Percentiles rank a stretch among this genome's conserved stretches.
Conservation (phyloP, 1,140 invertebrate species). For the Drosophila repleta region DNA sequence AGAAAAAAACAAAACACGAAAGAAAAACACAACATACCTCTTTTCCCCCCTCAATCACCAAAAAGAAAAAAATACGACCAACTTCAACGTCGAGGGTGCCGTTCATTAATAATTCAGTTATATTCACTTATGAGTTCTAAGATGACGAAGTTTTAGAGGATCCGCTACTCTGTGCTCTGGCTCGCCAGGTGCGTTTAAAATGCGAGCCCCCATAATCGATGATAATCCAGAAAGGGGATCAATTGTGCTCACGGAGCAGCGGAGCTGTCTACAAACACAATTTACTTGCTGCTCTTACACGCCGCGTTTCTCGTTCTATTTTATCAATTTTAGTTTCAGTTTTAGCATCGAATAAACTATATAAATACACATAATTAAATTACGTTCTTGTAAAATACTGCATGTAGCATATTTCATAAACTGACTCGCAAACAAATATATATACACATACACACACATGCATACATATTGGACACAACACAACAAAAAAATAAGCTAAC, state of each 20-base stretch:
- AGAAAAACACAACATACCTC: neutral
- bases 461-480: slow-evolving; percentile 22
- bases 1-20: neutral
- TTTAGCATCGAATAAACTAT: slow-evolving; percentile 75
- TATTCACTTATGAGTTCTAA: slow-evolving; percentile 55
- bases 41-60: slow-evolving; percentile 1
- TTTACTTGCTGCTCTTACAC: slow-evolving; percentile 62
- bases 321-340: slow-evolving; percentile 66
- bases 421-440: slow-evolving; percentile 23
- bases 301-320: slow-evolving; percentile 68
- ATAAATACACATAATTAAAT: slow-evolving; percentile 57
- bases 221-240: neutral
- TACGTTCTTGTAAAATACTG: slow-evolving; percentile 48
- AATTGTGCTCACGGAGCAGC: slow-evolving; percentile 9
- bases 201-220: slow-evolving; percentile 19
- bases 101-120: slow-evolving; percentile 28
- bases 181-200: slow-evolving; percentile 51
- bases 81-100: slow-evolving; percentile 1
- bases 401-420: slow-evolving; percentile 41
- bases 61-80: neutral
- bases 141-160: slow-evolving; percentile 60
- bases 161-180: slow-evolving; percentile 62
- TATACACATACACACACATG: slow-evolving; percentile 15
- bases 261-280: slow-evolving; percentile 25
- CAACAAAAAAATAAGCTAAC: slow-evolving; percentile 33